Evolutionary conservation across 2,888 invertebrate species (phyloP).

Genomic region (Spodoptera littoralis): DNA sequence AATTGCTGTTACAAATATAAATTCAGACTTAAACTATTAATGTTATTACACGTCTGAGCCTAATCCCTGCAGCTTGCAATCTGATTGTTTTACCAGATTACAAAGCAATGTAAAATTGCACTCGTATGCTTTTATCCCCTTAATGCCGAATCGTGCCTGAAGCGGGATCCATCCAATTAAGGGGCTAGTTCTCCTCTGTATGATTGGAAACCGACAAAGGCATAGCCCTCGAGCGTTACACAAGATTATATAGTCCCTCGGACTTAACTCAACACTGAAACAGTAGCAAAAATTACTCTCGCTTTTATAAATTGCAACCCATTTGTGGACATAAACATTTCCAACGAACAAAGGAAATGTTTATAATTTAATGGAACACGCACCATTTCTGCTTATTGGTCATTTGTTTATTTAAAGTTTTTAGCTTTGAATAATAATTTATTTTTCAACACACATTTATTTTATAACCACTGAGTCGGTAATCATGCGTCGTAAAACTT

Average conservation of each 20-base stretch:
- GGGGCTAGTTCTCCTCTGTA: slow-evolving; percentile 79
- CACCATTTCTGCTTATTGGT: slow-evolving; percentile 4
- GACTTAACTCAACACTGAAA: slow-evolving; percentile 71
- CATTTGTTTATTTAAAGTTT: slow-evolving; percentile 17
- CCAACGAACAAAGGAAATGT: slow-evolving; percentile 23
- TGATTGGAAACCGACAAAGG: slow-evolving; percentile 79
- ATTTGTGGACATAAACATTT: slow-evolving; percentile 36
- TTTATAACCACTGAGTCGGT: slow-evolving; percentile 29
- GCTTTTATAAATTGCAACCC: slow-evolving; percentile 60
- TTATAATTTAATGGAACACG: slow-evolving; percentile 18
- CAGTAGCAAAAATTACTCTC: slow-evolving; percentile 73
- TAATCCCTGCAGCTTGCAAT: slow-evolving; percentile 51
- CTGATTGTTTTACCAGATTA: slow-evolving; percentile 62
- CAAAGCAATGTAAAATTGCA: slow-evolving; percentile 67
- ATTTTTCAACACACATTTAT: slow-evolving; percentile 7
- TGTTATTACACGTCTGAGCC: slow-evolving; percentile 46
- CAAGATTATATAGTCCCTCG: slow-evolving; percentile 68
- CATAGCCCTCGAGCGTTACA: slow-evolving; percentile 65
- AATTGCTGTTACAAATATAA: slow-evolving; percentile 30
- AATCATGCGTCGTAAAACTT: slow-evolving; percentile 43
- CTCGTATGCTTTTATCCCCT: slow-evolving; percentile 61
- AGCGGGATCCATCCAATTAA: slow-evolving; percentile 81
- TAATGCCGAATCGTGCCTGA: slow-evolving; percentile 66
- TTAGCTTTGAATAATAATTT: slow-evolving; percentile 26
- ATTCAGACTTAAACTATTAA: slow-evolving; percentile 42